These are phyloP conservation scores for Folsomia candida DNA, from an alignment of 2,888 invertebrate genomes.

Conservation along the genomic window DNA sequence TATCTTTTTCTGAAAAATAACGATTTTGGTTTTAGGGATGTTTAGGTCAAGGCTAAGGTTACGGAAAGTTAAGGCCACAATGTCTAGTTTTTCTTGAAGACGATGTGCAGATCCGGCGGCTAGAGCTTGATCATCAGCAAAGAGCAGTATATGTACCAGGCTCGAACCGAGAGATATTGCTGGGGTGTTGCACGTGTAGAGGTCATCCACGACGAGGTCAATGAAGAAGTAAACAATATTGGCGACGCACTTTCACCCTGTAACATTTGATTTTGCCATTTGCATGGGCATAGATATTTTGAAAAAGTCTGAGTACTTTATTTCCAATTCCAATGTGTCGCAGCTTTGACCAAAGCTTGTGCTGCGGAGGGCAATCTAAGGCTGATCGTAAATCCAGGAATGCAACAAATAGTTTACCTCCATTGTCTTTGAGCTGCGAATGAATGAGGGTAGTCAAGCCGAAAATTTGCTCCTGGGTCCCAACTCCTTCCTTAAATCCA, in stretches of 20 bases:
- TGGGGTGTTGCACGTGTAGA: conserved; percentile 10
- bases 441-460: conserved; percentile 32
- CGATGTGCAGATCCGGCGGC: conserved; percentile 13
- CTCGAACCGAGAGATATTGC: conserved; percentile 7
- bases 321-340: conserved; percentile 22
- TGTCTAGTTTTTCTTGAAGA: conserved; percentile 24
- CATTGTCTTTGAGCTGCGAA: conserved; percentile 17
- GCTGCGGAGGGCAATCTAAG: conserved; percentile 42
- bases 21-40: conserved; percentile 45
- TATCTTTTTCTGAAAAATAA: conserved; percentile 37
- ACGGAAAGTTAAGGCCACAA: conserved; percentile 30
- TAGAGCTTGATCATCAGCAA: conserved; percentile 44
- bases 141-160: conserved; percentile 21
- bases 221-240: not conserved
- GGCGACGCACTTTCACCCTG: conserved; percentile 26
- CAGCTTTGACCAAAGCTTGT: conserved; percentile 37
- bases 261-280: conserved; percentile 11
- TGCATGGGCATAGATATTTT: conserved; percentile 10
- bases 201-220: not conserved
- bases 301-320: conserved; percentile 35
- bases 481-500: conserved; percentile 40
- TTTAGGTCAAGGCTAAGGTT: conserved; percentile 28
- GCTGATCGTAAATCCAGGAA: conserved; percentile 47
- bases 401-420: conserved; percentile 34
- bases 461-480: conserved; percentile 48